These are phyloP conservation scores for Acanthosoma haemorrhoidale DNA, from an alignment of 2,888 invertebrate genomes.

Conservation along the genomic window DNA sequence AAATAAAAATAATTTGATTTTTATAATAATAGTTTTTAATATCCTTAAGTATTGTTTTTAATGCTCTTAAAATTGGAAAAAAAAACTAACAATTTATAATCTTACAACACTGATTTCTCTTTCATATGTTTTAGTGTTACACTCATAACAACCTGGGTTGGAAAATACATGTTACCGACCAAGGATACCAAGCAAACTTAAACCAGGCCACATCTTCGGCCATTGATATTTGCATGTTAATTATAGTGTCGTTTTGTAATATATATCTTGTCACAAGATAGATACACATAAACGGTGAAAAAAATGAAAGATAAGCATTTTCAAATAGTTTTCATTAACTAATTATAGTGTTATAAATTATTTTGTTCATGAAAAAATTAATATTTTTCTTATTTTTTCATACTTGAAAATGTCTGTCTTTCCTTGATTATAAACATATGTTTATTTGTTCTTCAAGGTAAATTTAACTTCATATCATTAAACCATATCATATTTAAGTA, in stretches of 20 bases:
- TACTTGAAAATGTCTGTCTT: constrained; percentile 6
- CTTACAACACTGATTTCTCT: background rate
- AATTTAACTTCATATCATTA: constrained; percentile 2
- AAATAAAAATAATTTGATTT: constrained; percentile 38
- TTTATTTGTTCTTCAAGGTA: constrained; percentile 11
- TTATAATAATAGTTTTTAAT: background rate
- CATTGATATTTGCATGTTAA: background rate
- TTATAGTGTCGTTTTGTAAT: background rate
- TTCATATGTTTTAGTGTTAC: constrained; percentile 65
- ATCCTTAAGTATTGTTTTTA: too few species aligned
- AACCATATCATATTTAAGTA: background rate
- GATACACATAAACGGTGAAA: background rate
- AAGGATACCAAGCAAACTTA: constrained; percentile 50
- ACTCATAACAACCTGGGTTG: constrained; percentile 87
- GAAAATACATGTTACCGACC: constrained; percentile 83
- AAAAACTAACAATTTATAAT: background rate
- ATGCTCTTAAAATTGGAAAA: background rate
- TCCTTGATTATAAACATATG: background rate
- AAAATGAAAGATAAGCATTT: constrained; percentile 14
- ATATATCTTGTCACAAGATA: constrained; percentile 16
- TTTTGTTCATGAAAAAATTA: background rate
- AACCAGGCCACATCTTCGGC: constrained; percentile 20
- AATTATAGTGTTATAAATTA: background rate
- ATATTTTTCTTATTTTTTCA: constrained; percentile 15
- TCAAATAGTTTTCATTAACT: background rate